phyloP scores from a whole-genome alignment of 2,888 invertebrate genomes.

The Orthosia gothica region DNA sequence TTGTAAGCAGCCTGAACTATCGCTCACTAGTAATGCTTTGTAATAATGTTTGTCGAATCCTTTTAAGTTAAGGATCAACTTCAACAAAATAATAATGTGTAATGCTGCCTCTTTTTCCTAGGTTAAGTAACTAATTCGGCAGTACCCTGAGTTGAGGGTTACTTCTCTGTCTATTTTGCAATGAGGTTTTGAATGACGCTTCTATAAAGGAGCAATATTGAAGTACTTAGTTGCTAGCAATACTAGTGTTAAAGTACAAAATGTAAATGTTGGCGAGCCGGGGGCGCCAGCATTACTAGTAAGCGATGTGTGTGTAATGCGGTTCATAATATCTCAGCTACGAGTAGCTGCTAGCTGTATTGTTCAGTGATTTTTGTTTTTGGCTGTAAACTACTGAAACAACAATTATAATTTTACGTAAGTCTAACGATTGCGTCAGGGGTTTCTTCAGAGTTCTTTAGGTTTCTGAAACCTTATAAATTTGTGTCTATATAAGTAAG shows the following conservation, averaged over 20 bases:
- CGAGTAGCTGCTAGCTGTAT: constrained; percentile 75
- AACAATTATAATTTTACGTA: constrained; percentile 72
- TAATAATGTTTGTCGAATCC: constrained; percentile 51
- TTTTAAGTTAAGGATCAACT: constrained; percentile 58
- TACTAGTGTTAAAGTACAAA: constrained; percentile 78
- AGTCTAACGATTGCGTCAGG: constrained; percentile 71
- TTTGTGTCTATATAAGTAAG: constrained; percentile 79
- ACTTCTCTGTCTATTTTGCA: constrained; percentile 35
- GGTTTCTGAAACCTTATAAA: constrained; percentile 78
- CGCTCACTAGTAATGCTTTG: constrained; percentile 80
- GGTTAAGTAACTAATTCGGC: constrained; percentile 61
- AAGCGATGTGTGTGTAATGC: constrained; percentile 72
- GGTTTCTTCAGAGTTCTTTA: constrained; percentile 70
- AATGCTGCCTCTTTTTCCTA: constrained; percentile 53
- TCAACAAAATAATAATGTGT: constrained; percentile 60
- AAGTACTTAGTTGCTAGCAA: constrained; percentile 66
- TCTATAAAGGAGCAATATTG: constrained; percentile 30
- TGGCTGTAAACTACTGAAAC: constrained; percentile 75
- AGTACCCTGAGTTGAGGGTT: constrained; percentile 22
- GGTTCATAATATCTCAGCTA: constrained; percentile 73
- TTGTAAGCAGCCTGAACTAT: constrained; percentile 74
- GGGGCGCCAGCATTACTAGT: constrained; percentile 79
- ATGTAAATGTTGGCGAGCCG: constrained; percentile 40
- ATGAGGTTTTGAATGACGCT: constrained; percentile 35
- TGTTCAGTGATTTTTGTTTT: constrained; percentile 75